phyloP scores from a whole-genome alignment of 2,797 vertebrate genomes.

The Taenioides sp. region DNA sequence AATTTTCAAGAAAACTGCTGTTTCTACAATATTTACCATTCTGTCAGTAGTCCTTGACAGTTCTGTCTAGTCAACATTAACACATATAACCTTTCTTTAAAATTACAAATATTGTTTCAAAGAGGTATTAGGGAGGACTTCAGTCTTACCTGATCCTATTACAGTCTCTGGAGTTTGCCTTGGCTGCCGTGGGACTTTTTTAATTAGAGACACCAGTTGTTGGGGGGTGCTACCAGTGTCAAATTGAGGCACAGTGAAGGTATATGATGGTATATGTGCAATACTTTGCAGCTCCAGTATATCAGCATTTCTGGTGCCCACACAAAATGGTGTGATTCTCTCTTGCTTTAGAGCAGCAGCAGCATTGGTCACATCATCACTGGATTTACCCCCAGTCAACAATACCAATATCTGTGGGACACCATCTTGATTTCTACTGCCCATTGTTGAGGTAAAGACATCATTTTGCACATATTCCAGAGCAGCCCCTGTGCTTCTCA shows the following conservation, averaged over 20 bases:
- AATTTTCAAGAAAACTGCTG: neutral
- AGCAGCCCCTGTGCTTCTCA: constrained; percentile 80
- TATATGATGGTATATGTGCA: constrained; percentile 72
- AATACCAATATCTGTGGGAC: constrained; percentile 76
- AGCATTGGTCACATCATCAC: constrained; percentile 65
- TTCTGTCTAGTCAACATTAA: neutral
- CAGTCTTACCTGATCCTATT: constrained; percentile 62
- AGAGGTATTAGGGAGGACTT: neutral
- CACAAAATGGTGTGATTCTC: constrained; percentile 64
- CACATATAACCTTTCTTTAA: neutral
- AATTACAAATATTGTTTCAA: neutral
- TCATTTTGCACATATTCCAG: constrained; percentile 81
- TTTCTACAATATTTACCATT: neutral
- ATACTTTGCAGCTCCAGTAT: constrained; percentile 77
- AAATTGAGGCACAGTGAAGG: constrained; percentile 69
- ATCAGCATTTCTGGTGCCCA: constrained; percentile 72
- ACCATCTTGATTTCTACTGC: constrained; percentile 70
- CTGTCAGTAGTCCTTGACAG: neutral
- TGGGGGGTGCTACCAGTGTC: constrained; percentile 63
- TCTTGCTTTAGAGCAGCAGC: constrained; percentile 62
- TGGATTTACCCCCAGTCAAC: constrained; percentile 71
- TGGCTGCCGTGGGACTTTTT: constrained; percentile 71
- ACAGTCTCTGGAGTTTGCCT: constrained; percentile 38
- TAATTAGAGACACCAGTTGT: constrained; percentile 73
- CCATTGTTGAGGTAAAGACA: constrained; percentile 60